Conservation (phyloP, 2,888 invertebrate genomes). For the Hetaerina titia region DNA sequence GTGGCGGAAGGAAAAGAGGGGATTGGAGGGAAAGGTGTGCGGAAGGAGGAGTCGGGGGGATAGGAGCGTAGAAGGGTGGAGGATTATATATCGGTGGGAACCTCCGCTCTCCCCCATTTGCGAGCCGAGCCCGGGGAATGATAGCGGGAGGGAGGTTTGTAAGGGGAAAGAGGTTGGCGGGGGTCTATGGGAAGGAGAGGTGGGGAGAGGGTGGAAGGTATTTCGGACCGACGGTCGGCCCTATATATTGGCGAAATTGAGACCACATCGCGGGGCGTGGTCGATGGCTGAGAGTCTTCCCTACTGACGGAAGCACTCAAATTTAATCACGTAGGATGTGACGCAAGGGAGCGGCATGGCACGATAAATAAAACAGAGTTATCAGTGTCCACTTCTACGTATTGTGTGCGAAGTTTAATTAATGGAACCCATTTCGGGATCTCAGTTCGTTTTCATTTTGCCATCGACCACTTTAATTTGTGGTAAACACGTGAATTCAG, state of each 20-base stretch:
- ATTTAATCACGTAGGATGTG: no score
- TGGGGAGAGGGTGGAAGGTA: background rate
- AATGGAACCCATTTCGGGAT: no score
- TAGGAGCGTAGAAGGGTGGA: background rate
- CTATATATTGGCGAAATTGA: background rate
- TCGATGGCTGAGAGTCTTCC: background rate
- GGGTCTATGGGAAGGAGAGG: background rate
- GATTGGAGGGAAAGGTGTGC: background rate
- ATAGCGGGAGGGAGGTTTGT: background rate
- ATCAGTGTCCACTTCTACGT: no score
- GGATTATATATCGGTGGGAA: slow-evolving; percentile 10
- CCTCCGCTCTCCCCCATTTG: background rate
- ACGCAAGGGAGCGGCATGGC: no score
- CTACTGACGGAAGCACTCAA: background rate
- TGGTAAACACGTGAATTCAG: no score
- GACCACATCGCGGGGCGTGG: background rate
- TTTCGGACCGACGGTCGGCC: background rate
- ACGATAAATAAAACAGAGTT: no score
- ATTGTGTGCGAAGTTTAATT: no score
- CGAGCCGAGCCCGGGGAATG: slow-evolving; percentile 17
- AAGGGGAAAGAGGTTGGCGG: background rate
- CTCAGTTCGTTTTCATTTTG: no score
- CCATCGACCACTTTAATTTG: no score
- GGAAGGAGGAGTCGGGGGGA: background rate
- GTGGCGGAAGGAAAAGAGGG: background rate